phyloP scores from a whole-genome alignment of 2,888 invertebrate species.

The Caenorhabditis plicata region DNA sequence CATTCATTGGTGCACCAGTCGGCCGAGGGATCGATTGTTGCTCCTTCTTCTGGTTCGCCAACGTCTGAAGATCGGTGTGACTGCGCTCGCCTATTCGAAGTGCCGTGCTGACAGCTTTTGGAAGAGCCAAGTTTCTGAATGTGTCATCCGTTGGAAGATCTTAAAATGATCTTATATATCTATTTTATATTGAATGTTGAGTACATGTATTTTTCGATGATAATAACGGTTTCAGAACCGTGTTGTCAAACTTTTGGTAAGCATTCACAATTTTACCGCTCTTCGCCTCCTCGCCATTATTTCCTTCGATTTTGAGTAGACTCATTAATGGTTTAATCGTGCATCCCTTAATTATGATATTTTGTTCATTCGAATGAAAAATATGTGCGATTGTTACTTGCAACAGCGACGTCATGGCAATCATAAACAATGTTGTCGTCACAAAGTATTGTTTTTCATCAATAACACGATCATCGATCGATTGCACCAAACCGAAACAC shows the following conservation, averaged over 20 bases:
- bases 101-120: conserved; percentile 32
- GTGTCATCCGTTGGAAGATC: conserved; percentile 34
- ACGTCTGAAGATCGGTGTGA: conserved; percentile 23
- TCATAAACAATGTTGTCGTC: conserved; percentile 92
- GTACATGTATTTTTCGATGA: conserved; percentile 13
- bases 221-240: background rate
- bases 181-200: background rate
- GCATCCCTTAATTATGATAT: conserved; percentile 11
- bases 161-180: background rate
- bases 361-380: background rate
- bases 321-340: conserved; percentile 26
- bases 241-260: conserved; percentile 1
- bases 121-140: conserved; percentile 28
- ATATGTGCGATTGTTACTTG: conserved; percentile 77
- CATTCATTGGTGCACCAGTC: conserved; percentile 19
- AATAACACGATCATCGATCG: conserved; percentile 76
- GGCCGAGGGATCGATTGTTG: conserved; percentile 11
- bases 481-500: conserved; percentile 75
- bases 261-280: background rate
- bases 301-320: conserved; percentile 16
- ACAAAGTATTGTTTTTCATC: conserved; percentile 90
- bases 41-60: too few relatives aligned
- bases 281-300: conserved; percentile 7
- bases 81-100: conserved; percentile 31
- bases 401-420: conserved; percentile 95